phyloP scores from a whole-genome alignment of 2,797 vertebrate species.

The Sciurus vulgaris region DNA sequence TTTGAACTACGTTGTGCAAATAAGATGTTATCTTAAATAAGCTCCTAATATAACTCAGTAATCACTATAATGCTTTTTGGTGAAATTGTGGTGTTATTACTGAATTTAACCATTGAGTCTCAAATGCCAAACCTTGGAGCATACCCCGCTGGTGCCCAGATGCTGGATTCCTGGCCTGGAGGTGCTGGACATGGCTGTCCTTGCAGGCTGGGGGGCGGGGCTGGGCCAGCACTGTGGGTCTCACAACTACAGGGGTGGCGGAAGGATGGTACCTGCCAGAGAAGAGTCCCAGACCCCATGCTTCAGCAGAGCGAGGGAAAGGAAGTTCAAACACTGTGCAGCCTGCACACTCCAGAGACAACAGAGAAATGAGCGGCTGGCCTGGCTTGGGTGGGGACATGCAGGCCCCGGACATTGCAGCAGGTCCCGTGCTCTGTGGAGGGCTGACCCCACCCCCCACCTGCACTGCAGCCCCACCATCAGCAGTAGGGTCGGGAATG shows the following conservation, averaged over 20 bases:
- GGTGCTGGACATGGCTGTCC: fast-evolving
- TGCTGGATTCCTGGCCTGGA: background rate
- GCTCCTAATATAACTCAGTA: slow-evolving; percentile 79
- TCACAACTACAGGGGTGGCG: fast-evolving
- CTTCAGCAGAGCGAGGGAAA: background rate
- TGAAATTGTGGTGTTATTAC: slow-evolving; percentile 74
- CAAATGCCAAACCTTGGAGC: slow-evolving; percentile 52
- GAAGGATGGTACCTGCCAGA: fast-evolving
- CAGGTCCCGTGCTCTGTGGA: fast-evolving
- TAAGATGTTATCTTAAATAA: slow-evolving; percentile 85
- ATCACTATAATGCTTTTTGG: slow-evolving; percentile 80
- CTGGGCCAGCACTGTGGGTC: fast-evolving
- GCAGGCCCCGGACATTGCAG: background rate
- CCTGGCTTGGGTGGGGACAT: background rate
- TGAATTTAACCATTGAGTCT: slow-evolving; percentile 73
- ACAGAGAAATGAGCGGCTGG: background rate
- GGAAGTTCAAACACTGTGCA: fast-evolving
- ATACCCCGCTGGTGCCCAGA: background rate
- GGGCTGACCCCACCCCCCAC: background rate
- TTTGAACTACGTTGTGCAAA: slow-evolving; percentile 82
- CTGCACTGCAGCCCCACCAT: fast-evolving
- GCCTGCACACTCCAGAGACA: background rate
- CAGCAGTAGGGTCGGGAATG: fast-evolving
- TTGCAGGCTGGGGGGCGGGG: fast-evolving
- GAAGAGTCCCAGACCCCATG: background rate